Base-by-base conservation (phyloP, 1,140 invertebrate species). In the Pararge aegeria region DNA sequence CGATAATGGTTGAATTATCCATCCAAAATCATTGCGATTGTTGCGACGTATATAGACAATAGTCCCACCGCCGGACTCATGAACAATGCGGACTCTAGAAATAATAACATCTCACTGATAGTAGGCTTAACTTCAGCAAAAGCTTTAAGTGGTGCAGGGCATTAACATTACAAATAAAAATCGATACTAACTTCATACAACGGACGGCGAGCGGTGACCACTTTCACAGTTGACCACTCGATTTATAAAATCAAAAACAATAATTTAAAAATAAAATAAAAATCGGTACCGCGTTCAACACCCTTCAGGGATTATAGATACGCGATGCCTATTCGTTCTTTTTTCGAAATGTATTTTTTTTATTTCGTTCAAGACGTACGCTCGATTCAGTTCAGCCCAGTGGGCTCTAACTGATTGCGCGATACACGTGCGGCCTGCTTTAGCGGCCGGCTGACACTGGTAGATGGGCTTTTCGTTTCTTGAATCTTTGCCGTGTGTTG, bases 241-340 rank as follows among this genome's bases (percentile, higher is more conserved):
- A 50, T 15, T 20, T 20, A 0, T 15, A 46, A 46, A 6, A 12
- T 34, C 10, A 9, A 20, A 16, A 40, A 15, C 0, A 40, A 16
- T 2, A 16, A 15, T 40, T 40, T 18, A 16, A 40, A 16, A 16
- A 37, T 2, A n/a, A n/a, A 37, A 38, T 20, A 19, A 27, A 66
- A 50, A 49, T 38, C 40, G 40, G 38, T 44, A 40, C 24, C 64
- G 64, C 61, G 73, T 63, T 69, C 62, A 30, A 60, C 73, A 64
- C 73, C 75, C 70, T 69, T 55, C 4, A 20, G 68, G 78, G 61
- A 80, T 62, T 58, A 68, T 68, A 21, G 64, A 71, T 44, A 66
- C 73, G 66, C 48, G 30, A 42, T 16, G 20, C 50, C 18, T 51
- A 18, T 51, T 52, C 20, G 16, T 34, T 34, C 48, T 57, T 54